Base-by-base conservation (phyloP, 2,888 invertebrate species). In the Zootermopsis nevadensis region DNA sequence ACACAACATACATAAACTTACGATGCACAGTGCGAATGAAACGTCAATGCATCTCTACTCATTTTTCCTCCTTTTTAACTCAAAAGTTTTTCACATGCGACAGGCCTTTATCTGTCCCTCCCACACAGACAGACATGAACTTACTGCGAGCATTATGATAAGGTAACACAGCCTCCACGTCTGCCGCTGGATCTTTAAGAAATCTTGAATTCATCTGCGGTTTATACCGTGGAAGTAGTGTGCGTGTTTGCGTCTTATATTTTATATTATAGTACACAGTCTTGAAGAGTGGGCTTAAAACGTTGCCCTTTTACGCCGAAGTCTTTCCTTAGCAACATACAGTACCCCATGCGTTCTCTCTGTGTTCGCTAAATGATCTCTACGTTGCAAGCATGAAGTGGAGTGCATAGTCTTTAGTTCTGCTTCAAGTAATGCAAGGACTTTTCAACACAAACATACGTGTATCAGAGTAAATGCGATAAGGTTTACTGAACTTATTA, bases 161-260 rank as follows among this genome's bases (percentile, higher is more conserved):
- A 81, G 74, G 74, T n/a, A 22, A 33, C 66, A 33, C n/a, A 66
- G 38, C n/a, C 74, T 38, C n/a, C 24, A n/a, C 74, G 74, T 74
- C 53, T 2, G 38, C 42, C 1, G 53, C 79, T 60, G 12, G 42
- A 77, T 77, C 74, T 66, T 77, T 79, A 69, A 67, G 67, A 82
- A 82, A 82, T 82, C 82, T 77, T 79, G 67, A 66, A 82, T 82
- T 82, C 82, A 82, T 82, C 66, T 77, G 79, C 19, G 82, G 31
- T 82, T 82, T 77, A 60, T 82, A 69, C 42, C 55, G n/a, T 15
- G 8, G 55, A 80, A 35, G 80, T 19, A 77, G 69, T 8, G 7
- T 53, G 53, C 53, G n/a, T 31, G 53, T 53, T 55, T 69, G 69
- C 69, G 19, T 69, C 69, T 69, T 76, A 76, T 77, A 77, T 53